Evolutionary conservation across 2,888 invertebrate species (phyloP).

Genomic region (Ochropleura leucogaster): DNA sequence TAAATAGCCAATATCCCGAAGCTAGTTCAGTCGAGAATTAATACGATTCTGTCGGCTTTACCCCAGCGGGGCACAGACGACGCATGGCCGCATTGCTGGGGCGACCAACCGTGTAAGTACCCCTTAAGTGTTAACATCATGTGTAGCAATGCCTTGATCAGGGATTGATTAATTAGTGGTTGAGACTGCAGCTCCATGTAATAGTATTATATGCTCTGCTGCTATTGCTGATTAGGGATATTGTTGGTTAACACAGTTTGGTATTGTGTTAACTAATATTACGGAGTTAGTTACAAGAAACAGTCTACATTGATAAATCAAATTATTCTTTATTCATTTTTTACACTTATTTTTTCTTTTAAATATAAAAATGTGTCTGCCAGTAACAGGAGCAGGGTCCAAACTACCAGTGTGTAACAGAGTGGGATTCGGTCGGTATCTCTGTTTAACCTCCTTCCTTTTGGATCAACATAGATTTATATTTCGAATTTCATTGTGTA

Average conservation of each 20-base stretch:
- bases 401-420: too few species aligned
- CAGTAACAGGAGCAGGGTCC: too few species aligned
- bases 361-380: too few species aligned
- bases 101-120: slow-evolving; percentile 32
- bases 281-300: background rate
- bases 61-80: slow-evolving; percentile 15
- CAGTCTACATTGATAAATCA: background rate
- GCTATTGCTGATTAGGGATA: slow-evolving; percentile 5
- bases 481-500: too few species aligned
- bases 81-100: slow-evolving; percentile 36
- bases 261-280: background rate
- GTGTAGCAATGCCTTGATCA: slow-evolving; percentile 46
- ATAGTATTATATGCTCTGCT: slow-evolving; percentile 44
- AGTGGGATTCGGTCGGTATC: too few species aligned
- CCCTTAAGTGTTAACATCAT: slow-evolving; percentile 48
- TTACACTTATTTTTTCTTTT: too few species aligned
- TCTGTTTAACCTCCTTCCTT: too few species aligned
- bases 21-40: slow-evolving; percentile 26
- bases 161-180: slow-evolving; percentile 43
- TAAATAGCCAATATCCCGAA: slow-evolving; percentile 5
- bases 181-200: slow-evolving; percentile 9
- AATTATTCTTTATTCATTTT: too few species aligned
- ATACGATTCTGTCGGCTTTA: slow-evolving; percentile 36
- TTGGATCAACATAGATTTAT: too few species aligned
- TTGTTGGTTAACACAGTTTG: background rate